Conservation (phyloP, 2,888 invertebrate species). For the Lypha dubia region DNA sequence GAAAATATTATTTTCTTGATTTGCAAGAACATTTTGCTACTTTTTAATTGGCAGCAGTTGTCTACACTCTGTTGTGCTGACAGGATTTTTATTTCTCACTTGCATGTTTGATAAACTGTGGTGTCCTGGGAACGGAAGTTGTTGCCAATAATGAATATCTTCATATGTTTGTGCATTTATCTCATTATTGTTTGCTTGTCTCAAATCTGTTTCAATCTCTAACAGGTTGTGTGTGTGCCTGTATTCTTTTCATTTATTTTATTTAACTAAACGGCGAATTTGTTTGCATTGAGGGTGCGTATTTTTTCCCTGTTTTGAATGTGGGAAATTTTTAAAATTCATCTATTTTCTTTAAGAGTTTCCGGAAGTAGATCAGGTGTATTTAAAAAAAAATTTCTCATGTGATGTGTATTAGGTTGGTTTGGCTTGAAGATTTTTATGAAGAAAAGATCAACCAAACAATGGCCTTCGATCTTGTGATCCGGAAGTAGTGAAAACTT, state of each 20-base stretch:
- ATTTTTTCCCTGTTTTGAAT: neutral
- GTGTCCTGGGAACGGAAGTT: constrained; percentile 72
- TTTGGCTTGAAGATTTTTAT: neutral
- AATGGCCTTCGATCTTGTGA: no score
- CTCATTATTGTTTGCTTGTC: constrained; percentile 18
- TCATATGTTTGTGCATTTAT: constrained; percentile 48
- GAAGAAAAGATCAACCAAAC: neutral
- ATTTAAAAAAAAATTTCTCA: constrained; percentile 11
- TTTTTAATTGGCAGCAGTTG: constrained; percentile 64
- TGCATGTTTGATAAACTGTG: neutral
- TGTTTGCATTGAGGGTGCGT: constrained; percentile 40
- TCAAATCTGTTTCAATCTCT: constrained; percentile 51
- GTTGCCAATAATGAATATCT: constrained; percentile 63
- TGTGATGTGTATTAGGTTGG: neutral
- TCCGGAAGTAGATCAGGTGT: constrained; percentile 74
- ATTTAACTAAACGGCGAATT: neutral
- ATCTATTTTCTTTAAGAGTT: constrained; percentile 26
- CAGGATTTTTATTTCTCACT: neutral
- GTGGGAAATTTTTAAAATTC: constrained; percentile 44
- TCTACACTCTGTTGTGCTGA: constrained; percentile 17
- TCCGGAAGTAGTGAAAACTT: no score
- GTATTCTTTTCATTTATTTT: constrained; percentile 19
- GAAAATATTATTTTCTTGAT: neutral
- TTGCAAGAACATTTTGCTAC: constrained; percentile 46
- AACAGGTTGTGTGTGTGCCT: constrained; percentile 50